Base-by-base conservation (phyloP, 2,797 vertebrate species). In the Pangasius larnaudii region DNA sequence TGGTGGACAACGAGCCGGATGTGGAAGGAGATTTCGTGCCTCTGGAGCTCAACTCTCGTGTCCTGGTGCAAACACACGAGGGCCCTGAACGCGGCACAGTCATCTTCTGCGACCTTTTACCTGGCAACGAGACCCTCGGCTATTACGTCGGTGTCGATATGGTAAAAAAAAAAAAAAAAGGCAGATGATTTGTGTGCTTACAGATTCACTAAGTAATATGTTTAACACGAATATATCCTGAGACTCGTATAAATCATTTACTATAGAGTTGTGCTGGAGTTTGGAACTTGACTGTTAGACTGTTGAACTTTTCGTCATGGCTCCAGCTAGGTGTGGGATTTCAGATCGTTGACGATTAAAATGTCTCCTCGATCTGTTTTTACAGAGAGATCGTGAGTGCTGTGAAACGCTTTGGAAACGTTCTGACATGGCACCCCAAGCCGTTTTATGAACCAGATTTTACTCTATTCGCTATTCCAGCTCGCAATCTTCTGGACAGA, bases 121-220 rank as follows among this genome's bases (percentile, higher is more conserved):
- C 98, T 49, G 98, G 97, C 91, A 99, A 98, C 91, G 98, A 99
- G 92, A 98, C 96, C 93, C 96, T 98, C 92, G 98, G 98, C 86
- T 99, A 97, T 95, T 99, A 99, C 93, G 97, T 99, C 91, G 98
- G 98, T 88, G 98, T 99, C 91, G 98, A 99, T 95, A 99, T 99
- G 98, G 98, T 99, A 96, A 63, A 82, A 61, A 14, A 39, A 46
- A 22, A 42, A 19, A 11, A 53, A 16, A 53, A 36, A 63, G 9
- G n/a, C 14, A 16, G 49, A 18, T 4, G 7, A 10, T 24, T 46
- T 5, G 6, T 10, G 1, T 1, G 10, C 59, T 61, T 58, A 58
- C 19, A 22, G 16, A 22, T 58, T 58, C 19, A 19, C 56, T 58
- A 46, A 46, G 46, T 46, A 46, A 46, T 8, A 3, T 39, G 39